These are phyloP conservation scores for Argya squamiceps DNA, from an alignment of 2,797 vertebrate species.

Conservation along the genomic window DNA sequence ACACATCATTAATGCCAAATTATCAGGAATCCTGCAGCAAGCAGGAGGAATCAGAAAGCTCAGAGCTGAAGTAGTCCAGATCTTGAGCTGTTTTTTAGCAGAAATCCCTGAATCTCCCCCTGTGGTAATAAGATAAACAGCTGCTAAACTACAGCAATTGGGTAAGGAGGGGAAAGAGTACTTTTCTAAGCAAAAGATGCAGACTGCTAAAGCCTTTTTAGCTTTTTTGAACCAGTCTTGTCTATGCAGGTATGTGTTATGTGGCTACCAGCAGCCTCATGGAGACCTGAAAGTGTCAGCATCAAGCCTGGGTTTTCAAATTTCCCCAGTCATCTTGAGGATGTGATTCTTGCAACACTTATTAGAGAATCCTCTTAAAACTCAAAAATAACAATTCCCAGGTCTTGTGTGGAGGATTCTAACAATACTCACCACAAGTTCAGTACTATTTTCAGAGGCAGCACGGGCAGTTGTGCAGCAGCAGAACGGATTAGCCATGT, in stretches of 20 bases:
- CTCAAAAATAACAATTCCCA: not conserved
- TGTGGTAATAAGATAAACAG: not conserved
- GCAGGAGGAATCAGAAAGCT: not conserved
- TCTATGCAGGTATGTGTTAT: not conserved
- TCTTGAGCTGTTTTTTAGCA: not conserved
- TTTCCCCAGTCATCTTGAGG: not conserved
- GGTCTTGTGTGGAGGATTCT: not conserved
- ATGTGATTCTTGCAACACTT: not conserved
- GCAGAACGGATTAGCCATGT: not conserved
- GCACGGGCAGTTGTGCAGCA: not conserved
- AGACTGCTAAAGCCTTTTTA: not conserved
- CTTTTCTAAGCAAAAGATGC: not conserved
- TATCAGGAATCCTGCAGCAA: not conserved
- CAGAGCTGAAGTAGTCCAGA: not conserved
- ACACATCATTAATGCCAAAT: not conserved
- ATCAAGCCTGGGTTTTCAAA: not conserved
- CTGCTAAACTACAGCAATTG: not conserved
- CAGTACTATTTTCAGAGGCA: not conserved
- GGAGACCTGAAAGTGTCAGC: not conserved
- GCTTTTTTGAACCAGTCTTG: not conserved
- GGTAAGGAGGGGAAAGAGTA: accelerated
- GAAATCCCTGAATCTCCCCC: not conserved
- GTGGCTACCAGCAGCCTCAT: not conserved
- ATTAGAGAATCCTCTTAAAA: not conserved
- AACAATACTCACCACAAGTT: not conserved